Conservation (phyloP, 2,888 invertebrate genomes). For the Andrena minutula region DNA sequence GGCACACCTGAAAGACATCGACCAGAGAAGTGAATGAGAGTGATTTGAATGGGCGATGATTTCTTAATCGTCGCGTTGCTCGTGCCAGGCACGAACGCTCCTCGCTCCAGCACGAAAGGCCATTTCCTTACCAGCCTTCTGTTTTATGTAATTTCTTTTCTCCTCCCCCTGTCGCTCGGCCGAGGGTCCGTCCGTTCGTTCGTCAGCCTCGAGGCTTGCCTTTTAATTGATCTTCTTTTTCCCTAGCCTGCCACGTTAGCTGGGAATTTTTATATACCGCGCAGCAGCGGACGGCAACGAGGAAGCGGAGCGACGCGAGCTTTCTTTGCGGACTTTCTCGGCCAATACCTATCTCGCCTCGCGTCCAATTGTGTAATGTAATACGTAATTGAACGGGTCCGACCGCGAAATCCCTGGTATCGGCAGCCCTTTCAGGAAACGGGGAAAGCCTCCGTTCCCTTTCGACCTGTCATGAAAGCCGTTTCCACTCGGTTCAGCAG, state of each 20-base stretch:
- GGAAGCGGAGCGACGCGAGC: constrained; percentile 30
- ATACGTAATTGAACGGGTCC: constrained; percentile 19
- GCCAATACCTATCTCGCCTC: constrained; percentile 16
- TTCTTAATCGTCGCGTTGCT: background rate
- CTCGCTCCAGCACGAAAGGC: constrained; percentile 3
- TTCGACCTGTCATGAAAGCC: background rate
- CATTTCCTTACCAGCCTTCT: background rate
- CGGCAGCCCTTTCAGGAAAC: background rate
- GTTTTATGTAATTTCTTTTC: constrained; percentile 19
- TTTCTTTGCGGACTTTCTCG: constrained; percentile 54
- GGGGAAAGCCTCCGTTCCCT: background rate
- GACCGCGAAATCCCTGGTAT: background rate
- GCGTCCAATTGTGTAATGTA: constrained; percentile 29
- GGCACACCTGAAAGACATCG: too few species aligned
- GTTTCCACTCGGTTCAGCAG: background rate
- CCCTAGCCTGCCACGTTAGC: background rate
- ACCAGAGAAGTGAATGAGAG: background rate
- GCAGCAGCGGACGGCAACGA: constrained; percentile 30
- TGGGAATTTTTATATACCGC: constrained; percentile 1
- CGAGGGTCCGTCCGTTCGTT: background rate
- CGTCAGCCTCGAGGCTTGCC: background rate
- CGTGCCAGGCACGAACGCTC: background rate
- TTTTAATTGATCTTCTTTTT: constrained; percentile 38
- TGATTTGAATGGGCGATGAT: background rate
- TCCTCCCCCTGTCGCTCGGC: too few species aligned